Evolutionary conservation across 2,888 invertebrate genomes (phyloP), one percentile per base, ranked within the genome.

Genomic region (Achlya flavicornis): DNA sequence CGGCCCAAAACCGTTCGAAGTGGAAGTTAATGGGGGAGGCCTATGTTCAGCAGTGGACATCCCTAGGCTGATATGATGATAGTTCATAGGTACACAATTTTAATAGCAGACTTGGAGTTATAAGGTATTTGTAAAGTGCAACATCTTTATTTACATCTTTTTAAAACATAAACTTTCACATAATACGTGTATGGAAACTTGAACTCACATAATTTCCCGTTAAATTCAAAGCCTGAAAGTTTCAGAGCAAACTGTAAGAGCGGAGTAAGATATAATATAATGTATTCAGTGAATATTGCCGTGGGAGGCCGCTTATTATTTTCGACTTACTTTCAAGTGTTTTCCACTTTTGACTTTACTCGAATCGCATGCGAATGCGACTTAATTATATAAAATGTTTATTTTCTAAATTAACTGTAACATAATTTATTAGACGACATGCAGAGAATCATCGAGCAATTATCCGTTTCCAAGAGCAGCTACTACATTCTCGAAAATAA

Each of bases 231-330:
- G 41, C 38, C 43, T 60, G 60, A 60, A 60, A 60, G 60, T 60
- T 60, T 19, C 10, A 19, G 16, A 75, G 70, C 67, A 46, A 43
- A 46, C 46, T 46, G 46, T 69, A 58, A 32, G 58, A 62, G 71
- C 67, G 67, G 63, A 68, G 72, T 75, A 78, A 79, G 77, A 75
- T 74, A 77, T 65, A 78, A 79, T 79, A 76, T 88, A 88, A 90
- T 90, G 77, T 89, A 89, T 92, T 90, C 93, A 81, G 85, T 86
- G 92, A 93, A 93, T 93, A 93, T 93, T 93, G 91, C 85, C 79
- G 77, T 72, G 72, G 73, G 77, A 81, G 83, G 81, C 81, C 82
- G 85, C 88, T 86, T 90, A 93, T 93, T 93, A 93, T 90, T 92
- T 92, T 91, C 89, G 77, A 90, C 88, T 92, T 92, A 90, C 83